Evolutionary conservation across 2,888 invertebrate genomes (phyloP), one percentile per base, ranked within the genome.

Genomic region (Erebia palarica): DNA sequence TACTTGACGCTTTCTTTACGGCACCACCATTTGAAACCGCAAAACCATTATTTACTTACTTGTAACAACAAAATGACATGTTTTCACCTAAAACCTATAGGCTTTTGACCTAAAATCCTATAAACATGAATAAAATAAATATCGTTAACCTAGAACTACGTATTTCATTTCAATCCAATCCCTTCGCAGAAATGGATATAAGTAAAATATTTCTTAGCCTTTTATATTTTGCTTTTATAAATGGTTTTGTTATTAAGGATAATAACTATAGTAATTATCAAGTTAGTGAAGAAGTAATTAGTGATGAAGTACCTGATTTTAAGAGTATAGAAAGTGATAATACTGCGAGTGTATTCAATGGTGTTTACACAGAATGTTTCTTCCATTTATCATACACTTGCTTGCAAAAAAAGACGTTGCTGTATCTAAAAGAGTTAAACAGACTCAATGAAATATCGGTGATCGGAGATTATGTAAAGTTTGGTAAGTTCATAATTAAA

Each of bases 341-440:
- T 76, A 78, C 85, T 9, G 78, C 88, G 80, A 76, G 93, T 85
- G 87, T 89, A 51, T 85, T 95, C 77, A 84, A 93, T 81, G 87
- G 94, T 80, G 88, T 95, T 76, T 94, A 95, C 85, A 73, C 88
- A 57, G 87, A 94, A 75, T 95, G 95, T 78, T 84, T 95, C 60
- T 69, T 94, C 42, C 90, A 92, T 77, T 81, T 95, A 1, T 95
- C 95, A 0, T 92, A 94, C 71, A 81, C 86, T 42, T 95, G 95
- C 78, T 84, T 95, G 36, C 95, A 94, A 80, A 94, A 89, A 74
- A 94, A 94, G 78, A 91, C 95, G 2, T 84, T 94, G 10, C 78
- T 93, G 61, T 95, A 94, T 83, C 81, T 95, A 72, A 94, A 94
- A 70, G 88, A 93, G 21, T 82, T 95, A 3, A 93, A 94, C 73